A percentile compares a stretch with the other conserved stretches of the same genome.
phyloP scores from a whole-genome alignment of 2,888 invertebrate species.

The Oscheius sp. region DNA sequence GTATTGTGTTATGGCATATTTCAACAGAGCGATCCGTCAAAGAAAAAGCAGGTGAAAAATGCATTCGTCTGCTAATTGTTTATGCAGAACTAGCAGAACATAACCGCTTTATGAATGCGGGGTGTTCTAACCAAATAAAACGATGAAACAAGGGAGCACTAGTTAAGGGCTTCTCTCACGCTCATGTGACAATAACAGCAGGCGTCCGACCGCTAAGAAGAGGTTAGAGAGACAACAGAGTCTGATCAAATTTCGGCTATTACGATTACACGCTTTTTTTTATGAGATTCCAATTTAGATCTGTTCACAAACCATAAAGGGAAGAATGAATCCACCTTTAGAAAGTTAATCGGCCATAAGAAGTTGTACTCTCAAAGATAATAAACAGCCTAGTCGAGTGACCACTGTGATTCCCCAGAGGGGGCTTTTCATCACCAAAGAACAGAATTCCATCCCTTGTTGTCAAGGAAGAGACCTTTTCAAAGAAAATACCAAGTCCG shows the following conservation, averaged over 20 bases:
- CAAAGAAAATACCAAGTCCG: too few relatives aligned
- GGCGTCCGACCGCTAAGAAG: constrained; percentile 3
- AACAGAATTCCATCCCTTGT: too few relatives aligned
- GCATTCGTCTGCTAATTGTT: constrained; percentile 8
- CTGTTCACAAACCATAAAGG: too few relatives aligned
- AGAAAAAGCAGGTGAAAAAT: neutral
- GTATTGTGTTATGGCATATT: neutral
- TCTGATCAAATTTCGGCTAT: constrained; percentile 22
- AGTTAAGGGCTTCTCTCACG: constrained; percentile 12
- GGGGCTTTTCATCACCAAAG: too few relatives aligned
- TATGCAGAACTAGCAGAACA: constrained; percentile 24
- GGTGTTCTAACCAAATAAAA: neutral
- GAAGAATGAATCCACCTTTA: too few relatives aligned
- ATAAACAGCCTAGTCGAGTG: too few relatives aligned
- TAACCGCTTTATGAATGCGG: constrained; percentile 24
- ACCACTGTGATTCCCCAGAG: too few relatives aligned
- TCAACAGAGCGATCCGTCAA: neutral
- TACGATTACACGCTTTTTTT: neutral
- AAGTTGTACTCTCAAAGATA: too few relatives aligned
- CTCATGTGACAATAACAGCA: constrained; percentile 22
- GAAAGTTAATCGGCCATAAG: too few relatives aligned
- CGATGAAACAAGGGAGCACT: neutral
- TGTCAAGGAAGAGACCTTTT: too few relatives aligned
- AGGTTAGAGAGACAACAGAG: constrained; percentile 11
- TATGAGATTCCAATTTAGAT: too few relatives aligned